Evolutionary conservation across 2,888 invertebrate genomes (phyloP).

Genomic region (Calameuta filiformis): DNA sequence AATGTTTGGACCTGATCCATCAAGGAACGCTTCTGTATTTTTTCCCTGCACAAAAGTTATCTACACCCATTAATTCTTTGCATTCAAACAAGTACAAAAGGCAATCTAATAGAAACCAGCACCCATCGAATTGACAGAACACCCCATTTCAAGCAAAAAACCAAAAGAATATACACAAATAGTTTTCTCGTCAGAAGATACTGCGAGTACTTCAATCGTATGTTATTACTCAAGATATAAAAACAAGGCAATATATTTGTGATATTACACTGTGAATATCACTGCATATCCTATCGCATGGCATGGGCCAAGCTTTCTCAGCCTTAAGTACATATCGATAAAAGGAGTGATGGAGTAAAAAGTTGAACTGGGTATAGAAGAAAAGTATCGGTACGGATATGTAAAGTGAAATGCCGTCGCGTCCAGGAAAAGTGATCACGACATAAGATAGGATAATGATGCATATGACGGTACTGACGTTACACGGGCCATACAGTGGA

Average conservation of each 20-base stretch:
- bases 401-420: background rate
- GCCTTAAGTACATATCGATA: background rate
- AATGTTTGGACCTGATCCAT: background rate
- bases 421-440: background rate
- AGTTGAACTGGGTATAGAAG: background rate
- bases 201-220: background rate
- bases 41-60: background rate
- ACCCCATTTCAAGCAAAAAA: background rate
- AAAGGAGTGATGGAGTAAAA: background rate
- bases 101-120: background rate
- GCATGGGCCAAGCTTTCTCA: background rate
- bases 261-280: background rate
- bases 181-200: background rate
- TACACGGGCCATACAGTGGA: conserved; percentile 28
- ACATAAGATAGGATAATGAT: conserved; percentile 2
- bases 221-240: background rate
- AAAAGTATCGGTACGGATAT: background rate
- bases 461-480: conserved; percentile 18
- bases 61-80: background rate
- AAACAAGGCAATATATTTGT: background rate
- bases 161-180: background rate
- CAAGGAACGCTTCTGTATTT: background rate
- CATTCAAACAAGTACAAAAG: background rate
- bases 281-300: background rate
- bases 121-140: background rate